Evolutionary conservation across 2,888 invertebrate species (phyloP).

Genomic region (Vanessa cardui): DNA sequence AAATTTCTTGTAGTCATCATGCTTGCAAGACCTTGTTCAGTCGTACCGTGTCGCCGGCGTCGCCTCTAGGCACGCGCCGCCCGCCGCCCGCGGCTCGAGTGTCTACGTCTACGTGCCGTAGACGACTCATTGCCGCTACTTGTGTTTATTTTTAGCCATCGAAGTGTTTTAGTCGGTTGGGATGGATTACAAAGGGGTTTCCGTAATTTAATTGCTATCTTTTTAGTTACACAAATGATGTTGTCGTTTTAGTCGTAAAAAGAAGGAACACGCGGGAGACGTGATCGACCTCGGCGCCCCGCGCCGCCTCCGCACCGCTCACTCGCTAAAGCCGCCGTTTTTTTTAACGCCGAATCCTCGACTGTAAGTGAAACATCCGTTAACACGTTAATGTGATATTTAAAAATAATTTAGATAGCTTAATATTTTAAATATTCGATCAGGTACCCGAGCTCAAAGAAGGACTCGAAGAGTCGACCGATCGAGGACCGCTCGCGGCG

Average conservation of each 20-base stretch:
- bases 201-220: no score
- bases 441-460: neutral
- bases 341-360: slow-evolving; percentile 58
- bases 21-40: no score
- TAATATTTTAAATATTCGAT: neutral
- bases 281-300: slow-evolving; percentile 51
- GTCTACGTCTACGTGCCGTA: neutral
- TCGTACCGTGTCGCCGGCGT: neutral
- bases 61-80: neutral
- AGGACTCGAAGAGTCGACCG: slow-evolving; percentile 24
- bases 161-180: no score
- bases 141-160: no score
- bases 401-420: neutral
- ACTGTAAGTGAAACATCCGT: slow-evolving; percentile 52
- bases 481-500: slow-evolving; percentile 36
- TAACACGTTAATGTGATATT: neutral
- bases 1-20: no score
- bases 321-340: slow-evolving; percentile 15
- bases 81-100: slow-evolving; percentile 1
- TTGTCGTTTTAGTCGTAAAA: neutral
- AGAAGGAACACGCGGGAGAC: slow-evolving; percentile 37
- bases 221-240: neutral
- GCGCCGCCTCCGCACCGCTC: slow-evolving; percentile 26
- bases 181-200: no score
- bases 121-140: no score